Conservation (phyloP, 1,140 invertebrate species). For the Aporrectodea caliginosa region DNA sequence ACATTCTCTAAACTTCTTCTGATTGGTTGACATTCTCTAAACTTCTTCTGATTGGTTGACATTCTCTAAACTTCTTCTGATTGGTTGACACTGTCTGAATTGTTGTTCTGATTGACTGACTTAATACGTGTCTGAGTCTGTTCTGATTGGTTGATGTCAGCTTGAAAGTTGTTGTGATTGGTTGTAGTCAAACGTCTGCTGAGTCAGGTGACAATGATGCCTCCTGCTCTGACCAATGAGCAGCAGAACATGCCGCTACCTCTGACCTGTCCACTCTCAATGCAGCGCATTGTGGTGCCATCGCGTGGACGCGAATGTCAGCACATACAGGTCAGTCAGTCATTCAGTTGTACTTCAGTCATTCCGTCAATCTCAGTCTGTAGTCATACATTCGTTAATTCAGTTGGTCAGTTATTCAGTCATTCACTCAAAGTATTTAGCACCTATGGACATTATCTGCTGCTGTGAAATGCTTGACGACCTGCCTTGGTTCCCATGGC, state of each 20-base stretch:
- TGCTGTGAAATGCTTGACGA: not conserved
- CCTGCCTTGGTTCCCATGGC: not conserved
- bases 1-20: not conserved
- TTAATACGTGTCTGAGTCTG: not conserved
- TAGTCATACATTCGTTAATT: not conserved
- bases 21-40: not conserved
- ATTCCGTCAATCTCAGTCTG: not conserved
- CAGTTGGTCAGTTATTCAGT: not conserved
- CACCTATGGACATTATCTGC: not conserved
- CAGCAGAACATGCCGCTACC: conserved; percentile 68
- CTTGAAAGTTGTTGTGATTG: not conserved
- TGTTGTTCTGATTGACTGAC: not conserved
- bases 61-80: not conserved
- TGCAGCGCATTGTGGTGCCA: conserved; percentile 85
- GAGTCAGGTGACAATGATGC: conserved; percentile 77
- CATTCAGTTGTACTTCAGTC: not conserved
- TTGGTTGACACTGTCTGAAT: not conserved
- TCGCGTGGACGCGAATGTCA: conserved; percentile 91
- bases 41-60: not conserved
- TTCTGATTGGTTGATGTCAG: not conserved
- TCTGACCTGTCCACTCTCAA: conserved; percentile 92
- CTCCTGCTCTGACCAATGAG: conserved; percentile 10
- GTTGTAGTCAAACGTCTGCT: conserved; percentile 56
- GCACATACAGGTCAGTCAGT: conserved; percentile 71
- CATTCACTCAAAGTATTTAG: not conserved